Evolutionary conservation across 2,888 invertebrate species (phyloP).

Genomic region (Phymatocera aterrima): DNA sequence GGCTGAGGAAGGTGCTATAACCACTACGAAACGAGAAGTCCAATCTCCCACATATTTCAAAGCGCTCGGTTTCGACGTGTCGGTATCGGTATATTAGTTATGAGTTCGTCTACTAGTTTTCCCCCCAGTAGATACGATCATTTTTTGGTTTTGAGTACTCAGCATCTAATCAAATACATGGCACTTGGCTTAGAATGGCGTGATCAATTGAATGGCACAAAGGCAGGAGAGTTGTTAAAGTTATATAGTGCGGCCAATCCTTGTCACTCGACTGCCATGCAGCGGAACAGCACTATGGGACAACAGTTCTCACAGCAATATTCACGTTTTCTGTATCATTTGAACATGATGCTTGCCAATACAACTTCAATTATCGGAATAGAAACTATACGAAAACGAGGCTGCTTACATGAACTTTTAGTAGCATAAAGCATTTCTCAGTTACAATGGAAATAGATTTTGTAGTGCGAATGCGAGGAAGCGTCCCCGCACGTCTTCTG

Average conservation of each 20-base stretch:
- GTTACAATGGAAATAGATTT: background rate
- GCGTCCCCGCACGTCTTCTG: too few species aligned
- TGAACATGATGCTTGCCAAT: background rate
- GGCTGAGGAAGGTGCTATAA: background rate
- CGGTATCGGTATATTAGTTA: background rate
- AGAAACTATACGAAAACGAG: background rate
- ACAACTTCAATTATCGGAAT: background rate
- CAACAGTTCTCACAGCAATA: background rate
- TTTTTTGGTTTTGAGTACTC: too few species aligned
- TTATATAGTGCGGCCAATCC: background rate
- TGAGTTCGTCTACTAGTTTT: too few species aligned
- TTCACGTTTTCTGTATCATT: background rate
- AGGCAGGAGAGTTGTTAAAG: background rate
- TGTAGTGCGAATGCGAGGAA: too few species aligned
- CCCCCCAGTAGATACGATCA: too few species aligned
- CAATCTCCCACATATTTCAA: background rate
- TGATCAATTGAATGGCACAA: background rate
- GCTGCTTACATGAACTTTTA: background rate
- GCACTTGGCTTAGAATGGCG: too few species aligned
- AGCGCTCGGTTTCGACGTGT: background rate
- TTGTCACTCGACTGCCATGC: background rate
- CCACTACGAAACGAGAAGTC: background rate
- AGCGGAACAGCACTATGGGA: background rate
- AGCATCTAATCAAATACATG: too few species aligned
- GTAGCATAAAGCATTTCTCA: background rate